Percentiles rank a stretch among this genome's conserved stretches.
These are phyloP conservation scores for Redunca redunca DNA, from an alignment of 2,113 vertebrate species.

Conservation along the genomic window DNA sequence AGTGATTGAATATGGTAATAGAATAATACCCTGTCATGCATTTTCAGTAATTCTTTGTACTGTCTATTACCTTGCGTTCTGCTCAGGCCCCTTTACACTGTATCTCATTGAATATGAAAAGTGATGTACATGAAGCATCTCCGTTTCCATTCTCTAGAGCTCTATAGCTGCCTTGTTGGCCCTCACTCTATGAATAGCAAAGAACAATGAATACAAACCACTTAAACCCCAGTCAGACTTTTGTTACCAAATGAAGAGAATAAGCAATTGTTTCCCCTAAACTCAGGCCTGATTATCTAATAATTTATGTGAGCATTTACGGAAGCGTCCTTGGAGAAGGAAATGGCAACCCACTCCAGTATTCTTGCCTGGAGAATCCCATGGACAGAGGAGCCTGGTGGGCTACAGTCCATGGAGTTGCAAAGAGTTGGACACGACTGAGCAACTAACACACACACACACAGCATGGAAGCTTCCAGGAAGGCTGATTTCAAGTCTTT, in stretches of 20 bases:
- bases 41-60: constrained; percentile 60
- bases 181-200: constrained; percentile 59
- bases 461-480: constrained; percentile 17
- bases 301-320: constrained; percentile 56
- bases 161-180: constrained; percentile 63
- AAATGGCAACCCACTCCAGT: neutral
- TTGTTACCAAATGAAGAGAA: constrained; percentile 65
- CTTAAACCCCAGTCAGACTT: constrained; percentile 62
- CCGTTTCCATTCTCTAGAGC: constrained; percentile 57
- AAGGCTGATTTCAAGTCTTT: neutral
- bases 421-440: neutral
- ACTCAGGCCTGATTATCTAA: constrained; percentile 8
- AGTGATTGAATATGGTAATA: neutral
- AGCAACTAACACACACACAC: neutral
- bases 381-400: neutral
- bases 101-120: constrained; percentile 66
- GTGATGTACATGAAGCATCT: constrained; percentile 60
- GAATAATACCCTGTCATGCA: constrained; percentile 55
- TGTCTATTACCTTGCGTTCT: constrained; percentile 53
- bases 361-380: neutral
- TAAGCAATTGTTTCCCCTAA: constrained; percentile 66
- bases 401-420: neutral
- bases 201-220: constrained; percentile 54
- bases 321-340: constrained; percentile 34
- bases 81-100: constrained; percentile 61